Conservation (phyloP, 2,797 vertebrate species). For the Thalassophryne amazonica region DNA sequence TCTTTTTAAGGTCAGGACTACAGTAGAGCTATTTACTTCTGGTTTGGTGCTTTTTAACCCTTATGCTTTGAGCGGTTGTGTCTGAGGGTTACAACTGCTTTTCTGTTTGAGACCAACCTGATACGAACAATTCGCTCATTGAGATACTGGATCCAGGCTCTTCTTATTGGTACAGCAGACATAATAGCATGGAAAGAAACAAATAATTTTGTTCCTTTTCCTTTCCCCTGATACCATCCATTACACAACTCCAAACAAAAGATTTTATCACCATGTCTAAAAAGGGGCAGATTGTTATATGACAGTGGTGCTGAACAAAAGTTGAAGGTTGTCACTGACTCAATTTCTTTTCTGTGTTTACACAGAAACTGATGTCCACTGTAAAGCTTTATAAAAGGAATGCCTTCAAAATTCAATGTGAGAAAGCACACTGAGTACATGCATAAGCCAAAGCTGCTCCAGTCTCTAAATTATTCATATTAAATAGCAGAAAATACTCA, state of each 20-base stretch:
- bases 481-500: too few species aligned
- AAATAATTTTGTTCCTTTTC: too few species aligned
- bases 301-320: too few species aligned
- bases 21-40: slow-evolving; percentile 47
- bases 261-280: slow-evolving; percentile 6
- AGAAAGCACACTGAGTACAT: background rate
- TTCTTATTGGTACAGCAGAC: too few species aligned
- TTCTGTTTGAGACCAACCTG: slow-evolving; percentile 41
- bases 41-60: slow-evolving; percentile 29
- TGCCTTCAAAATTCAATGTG: background rate
- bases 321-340: too few species aligned
- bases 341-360: background rate
- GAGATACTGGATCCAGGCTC: slow-evolving; percentile 16
- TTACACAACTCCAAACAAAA: background rate
- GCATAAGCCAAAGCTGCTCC: background rate
- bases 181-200: too few species aligned
- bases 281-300: too few species aligned
- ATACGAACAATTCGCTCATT: slow-evolving; percentile 38
- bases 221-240: background rate
- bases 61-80: too few species aligned
- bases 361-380: background rate
- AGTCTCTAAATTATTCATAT: background rate
- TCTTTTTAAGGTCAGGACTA: slow-evolving; percentile 41
- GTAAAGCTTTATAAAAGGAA: background rate
- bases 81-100: too few species aligned